Conservation (phyloP, 2,888 invertebrate species). For the Eupithecia insigniata region DNA sequence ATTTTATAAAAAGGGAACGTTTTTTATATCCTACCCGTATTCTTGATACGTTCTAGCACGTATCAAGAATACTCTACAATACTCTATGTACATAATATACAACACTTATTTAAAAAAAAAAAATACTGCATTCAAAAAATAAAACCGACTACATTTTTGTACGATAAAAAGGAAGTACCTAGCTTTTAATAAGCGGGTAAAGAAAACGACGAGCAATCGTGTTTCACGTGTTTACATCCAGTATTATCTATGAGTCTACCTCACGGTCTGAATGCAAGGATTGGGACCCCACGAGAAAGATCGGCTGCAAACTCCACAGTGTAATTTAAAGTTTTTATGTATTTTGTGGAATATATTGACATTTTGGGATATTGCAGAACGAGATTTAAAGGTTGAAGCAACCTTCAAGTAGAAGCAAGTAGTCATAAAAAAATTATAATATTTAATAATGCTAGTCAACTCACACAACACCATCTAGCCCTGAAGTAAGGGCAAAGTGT, state of each 20-base stretch:
- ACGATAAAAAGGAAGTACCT: slow-evolving; percentile 11
- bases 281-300: slow-evolving; percentile 23
- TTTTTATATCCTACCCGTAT: slow-evolving; percentile 3
- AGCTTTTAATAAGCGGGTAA: slow-evolving; percentile 22
- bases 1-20: slow-evolving; percentile 44
- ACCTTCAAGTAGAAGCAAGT: too few relatives aligned
- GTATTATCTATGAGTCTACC: slow-evolving; percentile 76
- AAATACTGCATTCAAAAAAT: neutral
- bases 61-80: neutral
- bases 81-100: neutral
- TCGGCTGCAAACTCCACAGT: neutral
- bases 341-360: too few relatives aligned
- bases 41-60: neutral
- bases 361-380: neutral
- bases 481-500: too few relatives aligned
- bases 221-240: slow-evolving; percentile 82
- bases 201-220: slow-evolving; percentile 69
- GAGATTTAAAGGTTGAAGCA: neutral
- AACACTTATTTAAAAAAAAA: neutral
- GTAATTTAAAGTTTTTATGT: neutral
- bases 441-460: too few relatives aligned
- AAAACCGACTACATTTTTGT: slow-evolving; percentile 1
- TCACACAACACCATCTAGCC: too few relatives aligned
- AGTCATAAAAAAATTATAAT: too few relatives aligned
- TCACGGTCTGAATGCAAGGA: slow-evolving; percentile 71